A percentile compares a stretch with the other conserved stretches of the same genome.
Conservation (phyloP, 2,888 invertebrate genomes). For the Merodon equestris region DNA sequence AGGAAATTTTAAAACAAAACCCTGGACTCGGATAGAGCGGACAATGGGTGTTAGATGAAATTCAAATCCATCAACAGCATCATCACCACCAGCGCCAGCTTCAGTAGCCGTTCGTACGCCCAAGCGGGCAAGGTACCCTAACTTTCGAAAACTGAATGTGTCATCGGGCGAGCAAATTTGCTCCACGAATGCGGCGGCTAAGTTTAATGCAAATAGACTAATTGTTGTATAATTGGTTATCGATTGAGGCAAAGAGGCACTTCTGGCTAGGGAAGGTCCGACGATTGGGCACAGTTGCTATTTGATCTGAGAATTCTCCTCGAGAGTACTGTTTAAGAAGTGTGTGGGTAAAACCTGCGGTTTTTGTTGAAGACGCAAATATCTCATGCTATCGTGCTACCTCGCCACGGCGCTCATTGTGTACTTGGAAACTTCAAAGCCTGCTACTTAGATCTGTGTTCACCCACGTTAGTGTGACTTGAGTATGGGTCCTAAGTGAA, state of each 20-base stretch:
- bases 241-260: constrained; percentile 39
- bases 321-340: no score
- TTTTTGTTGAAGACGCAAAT: no score
- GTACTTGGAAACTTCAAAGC: no score
- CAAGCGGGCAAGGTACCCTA: constrained; percentile 6
- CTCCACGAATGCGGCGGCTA: constrained; percentile 44
- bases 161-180: constrained; percentile 49
- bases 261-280: constrained; percentile 40
- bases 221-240: constrained; percentile 53
- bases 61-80: constrained; percentile 51
- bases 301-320: no score
- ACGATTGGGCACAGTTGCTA: constrained; percentile 1
- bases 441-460: no score
- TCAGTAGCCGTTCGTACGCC: no score
- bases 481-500: no score
- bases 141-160: constrained; percentile 44
- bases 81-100: constrained; percentile 19
- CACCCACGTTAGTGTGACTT: no score
- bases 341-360: no score
- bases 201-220: constrained; percentile 59
- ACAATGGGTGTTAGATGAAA: constrained; percentile 60
- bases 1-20: constrained; percentile 4
- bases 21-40: no score
- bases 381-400: no score
- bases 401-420: no score